These are phyloP conservation scores for Anguilla marmorata DNA, from an alignment of 2,797 vertebrate species.

Conservation along the genomic window DNA sequence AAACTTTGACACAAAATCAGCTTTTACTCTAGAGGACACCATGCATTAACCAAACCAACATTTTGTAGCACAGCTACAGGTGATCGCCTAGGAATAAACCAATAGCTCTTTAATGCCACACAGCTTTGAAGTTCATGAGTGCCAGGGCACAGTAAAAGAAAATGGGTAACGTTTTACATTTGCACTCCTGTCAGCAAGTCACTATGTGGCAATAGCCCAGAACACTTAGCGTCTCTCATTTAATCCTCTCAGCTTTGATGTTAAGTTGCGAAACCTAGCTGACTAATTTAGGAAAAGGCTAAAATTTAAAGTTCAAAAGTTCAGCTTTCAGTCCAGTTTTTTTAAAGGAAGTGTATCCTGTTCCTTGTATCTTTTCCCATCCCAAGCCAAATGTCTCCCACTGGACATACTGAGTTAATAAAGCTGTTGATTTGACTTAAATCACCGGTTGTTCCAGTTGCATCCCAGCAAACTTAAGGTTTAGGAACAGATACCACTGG, in stretches of 20 bases:
- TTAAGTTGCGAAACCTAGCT: constrained; percentile 5
- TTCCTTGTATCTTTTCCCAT: background rate
- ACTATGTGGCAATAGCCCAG: background rate
- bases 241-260: constrained; percentile 24
- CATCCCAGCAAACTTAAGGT: background rate
- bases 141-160: background rate
- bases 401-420: background rate
- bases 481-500: background rate
- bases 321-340: background rate
- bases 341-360: background rate
- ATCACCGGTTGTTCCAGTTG: background rate
- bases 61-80: background rate
- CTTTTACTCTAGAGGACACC: background rate
- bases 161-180: background rate
- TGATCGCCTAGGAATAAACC: background rate
- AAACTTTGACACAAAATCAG: background rate
- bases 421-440: background rate
- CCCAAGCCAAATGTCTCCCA: background rate
- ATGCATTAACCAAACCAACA: background rate
- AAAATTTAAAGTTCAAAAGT: background rate
- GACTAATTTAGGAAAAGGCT: background rate
- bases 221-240: background rate
- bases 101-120: background rate
- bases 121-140: constrained; percentile 23
- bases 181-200: background rate